phyloP scores from a whole-genome alignment of 1,140 invertebrate genomes.

The Acyrthosiphon pisum region DNA sequence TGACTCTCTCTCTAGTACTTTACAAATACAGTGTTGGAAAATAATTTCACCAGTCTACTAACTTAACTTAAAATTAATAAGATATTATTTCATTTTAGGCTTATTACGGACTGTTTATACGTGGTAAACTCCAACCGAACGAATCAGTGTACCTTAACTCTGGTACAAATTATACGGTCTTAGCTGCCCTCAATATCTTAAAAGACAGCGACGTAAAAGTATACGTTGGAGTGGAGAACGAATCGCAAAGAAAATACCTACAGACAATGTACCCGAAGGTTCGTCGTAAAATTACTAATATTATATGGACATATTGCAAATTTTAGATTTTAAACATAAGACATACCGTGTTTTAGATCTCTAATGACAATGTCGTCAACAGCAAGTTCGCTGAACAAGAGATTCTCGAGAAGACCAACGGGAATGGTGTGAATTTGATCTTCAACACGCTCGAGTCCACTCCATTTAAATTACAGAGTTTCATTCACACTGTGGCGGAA shows the following conservation, averaged over 20 bases:
- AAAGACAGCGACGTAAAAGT: conserved; percentile 9
- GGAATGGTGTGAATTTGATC: conserved; percentile 55
- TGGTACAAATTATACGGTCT: conserved; percentile 93
- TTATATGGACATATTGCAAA: neutral
- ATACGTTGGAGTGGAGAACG: conserved; percentile 36
- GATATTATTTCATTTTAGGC: conserved; percentile 64
- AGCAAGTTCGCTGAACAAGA: conserved; percentile 15
- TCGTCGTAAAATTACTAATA: neutral
- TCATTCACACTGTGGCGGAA: conserved; percentile 36
- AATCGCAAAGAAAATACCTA: conserved; percentile 42
- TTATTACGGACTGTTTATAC: conserved; percentile 88
- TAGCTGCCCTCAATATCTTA: conserved; percentile 72
- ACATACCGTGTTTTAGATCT: neutral
- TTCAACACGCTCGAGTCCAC: conserved; percentile 39
- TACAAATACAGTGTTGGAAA: neutral
- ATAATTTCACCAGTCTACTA: neutral
- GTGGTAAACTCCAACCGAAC: conserved; percentile 82
- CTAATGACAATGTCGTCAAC: conserved; percentile 14
- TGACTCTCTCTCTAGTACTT: no score
- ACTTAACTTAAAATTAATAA: neutral
- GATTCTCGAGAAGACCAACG: conserved; percentile 41
- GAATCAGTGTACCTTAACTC: conserved; percentile 92
- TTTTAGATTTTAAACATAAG: neutral
- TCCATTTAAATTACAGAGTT: conserved; percentile 40
- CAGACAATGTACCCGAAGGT: conserved; percentile 22